A percentile compares a stretch with the other conserved stretches of the same genome.
phyloP scores from a whole-genome alignment of 2,113 vertebrate genomes.

The Salvelinus fontinalis region DNA sequence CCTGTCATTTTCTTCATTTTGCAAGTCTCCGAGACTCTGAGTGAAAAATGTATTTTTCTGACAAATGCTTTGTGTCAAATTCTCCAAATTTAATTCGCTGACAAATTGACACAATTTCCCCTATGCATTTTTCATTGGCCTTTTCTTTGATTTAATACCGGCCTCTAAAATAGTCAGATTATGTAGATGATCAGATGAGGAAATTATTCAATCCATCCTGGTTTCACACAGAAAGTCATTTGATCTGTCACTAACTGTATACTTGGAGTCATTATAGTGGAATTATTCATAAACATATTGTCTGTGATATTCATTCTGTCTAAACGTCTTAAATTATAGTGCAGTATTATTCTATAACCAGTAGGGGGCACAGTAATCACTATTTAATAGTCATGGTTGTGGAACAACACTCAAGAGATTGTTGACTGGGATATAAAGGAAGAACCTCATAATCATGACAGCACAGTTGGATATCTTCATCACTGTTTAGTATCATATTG shows the following conservation, averaged over 20 bases:
- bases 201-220: not conserved
- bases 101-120: slow-evolving; percentile 49
- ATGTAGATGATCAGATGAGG: too few relatives aligned
- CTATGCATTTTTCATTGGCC: slow-evolving; percentile 49
- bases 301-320: not conserved
- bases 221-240: too few relatives aligned
- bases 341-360: slow-evolving; percentile 42
- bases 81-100: slow-evolving; percentile 18
- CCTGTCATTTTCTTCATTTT: slow-evolving; percentile 57
- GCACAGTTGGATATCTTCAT: too few relatives aligned
- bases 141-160: slow-evolving; percentile 31
- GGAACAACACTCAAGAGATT: not conserved
- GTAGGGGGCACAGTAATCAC: slow-evolving; percentile 63
- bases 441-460: not conserved
- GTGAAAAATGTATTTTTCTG: slow-evolving; percentile 1
- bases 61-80: slow-evolving; percentile 34
- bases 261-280: too few relatives aligned
- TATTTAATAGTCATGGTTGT: slow-evolving; percentile 31
- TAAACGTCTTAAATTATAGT: slow-evolving; percentile 1
- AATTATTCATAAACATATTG: not conserved
- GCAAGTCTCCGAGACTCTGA: slow-evolving; percentile 1
- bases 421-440: not conserved
- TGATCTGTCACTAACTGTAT: too few relatives aligned
- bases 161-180: not conserved
- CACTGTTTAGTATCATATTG: too few relatives aligned